Percentiles rank a stretch among this genome's conserved stretches.
Conservation (phyloP, 2,888 invertebrate species). For the Agapostemon virescens region DNA sequence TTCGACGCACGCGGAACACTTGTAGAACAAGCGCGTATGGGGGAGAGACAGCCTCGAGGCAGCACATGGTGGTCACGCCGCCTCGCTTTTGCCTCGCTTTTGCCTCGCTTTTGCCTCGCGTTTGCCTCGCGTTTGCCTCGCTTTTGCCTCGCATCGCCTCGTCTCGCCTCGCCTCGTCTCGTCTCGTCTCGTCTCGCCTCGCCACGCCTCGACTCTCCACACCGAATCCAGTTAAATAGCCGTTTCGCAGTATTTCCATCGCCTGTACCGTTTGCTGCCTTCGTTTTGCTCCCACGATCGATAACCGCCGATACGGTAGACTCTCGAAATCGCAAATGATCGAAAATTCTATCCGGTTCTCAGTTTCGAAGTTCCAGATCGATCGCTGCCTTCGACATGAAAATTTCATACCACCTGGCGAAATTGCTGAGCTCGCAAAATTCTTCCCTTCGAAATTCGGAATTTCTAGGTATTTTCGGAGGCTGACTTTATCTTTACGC, state of each 20-base stretch:
- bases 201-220: background rate
- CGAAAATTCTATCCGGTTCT: background rate
- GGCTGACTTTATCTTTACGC: background rate
- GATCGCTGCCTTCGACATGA: background rate
- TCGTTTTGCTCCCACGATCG: slow-evolving; percentile 25
- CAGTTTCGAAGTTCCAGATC: background rate
- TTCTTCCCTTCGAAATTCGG: background rate
- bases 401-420: background rate
- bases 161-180: no score
- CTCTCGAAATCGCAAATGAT: background rate
- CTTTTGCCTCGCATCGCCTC: no score
- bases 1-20: slow-evolving; percentile 69
- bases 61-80: slow-evolving; percentile 45
- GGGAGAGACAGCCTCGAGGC: slow-evolving; percentile 28
- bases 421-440: background rate
- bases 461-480: background rate
- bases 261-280: background rate
- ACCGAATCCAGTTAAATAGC: slow-evolving; percentile 58
- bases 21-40: slow-evolving; percentile 71
- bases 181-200: no score
- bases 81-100: background rate
- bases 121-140: no score
- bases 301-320: slow-evolving; percentile 13
- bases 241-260: slow-evolving; percentile 56
- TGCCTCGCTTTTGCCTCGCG: background rate